Conservation (phyloP, 2,113 vertebrate genomes). For the Odontophorus gujanensis region DNA sequence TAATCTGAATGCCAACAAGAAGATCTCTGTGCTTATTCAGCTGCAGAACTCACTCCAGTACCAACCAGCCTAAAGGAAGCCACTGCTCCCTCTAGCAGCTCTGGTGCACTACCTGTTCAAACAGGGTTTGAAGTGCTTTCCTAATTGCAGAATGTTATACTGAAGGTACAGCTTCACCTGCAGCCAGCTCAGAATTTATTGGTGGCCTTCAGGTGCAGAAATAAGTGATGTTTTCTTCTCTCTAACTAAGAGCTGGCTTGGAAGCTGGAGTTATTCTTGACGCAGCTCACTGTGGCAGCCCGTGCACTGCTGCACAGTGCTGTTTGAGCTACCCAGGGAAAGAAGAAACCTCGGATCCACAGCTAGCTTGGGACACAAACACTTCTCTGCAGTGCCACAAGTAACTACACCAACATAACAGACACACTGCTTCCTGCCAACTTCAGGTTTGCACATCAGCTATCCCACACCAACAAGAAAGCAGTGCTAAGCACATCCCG, state of each 20-base stretch:
- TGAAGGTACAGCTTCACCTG: not conserved
- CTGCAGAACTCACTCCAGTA: not conserved
- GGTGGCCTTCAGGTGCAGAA: not conserved
- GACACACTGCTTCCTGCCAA: not conserved
- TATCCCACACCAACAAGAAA: not conserved
- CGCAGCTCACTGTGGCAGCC: not conserved
- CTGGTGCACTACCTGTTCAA: not conserved
- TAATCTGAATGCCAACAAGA: not conserved
- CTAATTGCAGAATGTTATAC: not conserved
- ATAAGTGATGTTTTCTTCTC: not conserved
- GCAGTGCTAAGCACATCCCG: not conserved
- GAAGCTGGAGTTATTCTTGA: not conserved
- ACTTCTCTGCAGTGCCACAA: not conserved
- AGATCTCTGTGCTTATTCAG: not conserved
- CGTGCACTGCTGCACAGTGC: not conserved
- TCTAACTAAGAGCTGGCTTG: not conserved
- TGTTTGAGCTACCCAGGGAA: not conserved
- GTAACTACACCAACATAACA: not conserved
- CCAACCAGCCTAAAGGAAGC: not conserved
- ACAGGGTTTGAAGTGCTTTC: not conserved
- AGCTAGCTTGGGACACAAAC: not conserved
- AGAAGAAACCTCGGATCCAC: accelerated
- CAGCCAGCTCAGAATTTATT: not conserved
- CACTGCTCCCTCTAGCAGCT: not conserved
- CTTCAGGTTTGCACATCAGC: not conserved